Evolutionary conservation across 2,113 vertebrate genomes (phyloP).

Genomic region (Struthio camelus): DNA sequence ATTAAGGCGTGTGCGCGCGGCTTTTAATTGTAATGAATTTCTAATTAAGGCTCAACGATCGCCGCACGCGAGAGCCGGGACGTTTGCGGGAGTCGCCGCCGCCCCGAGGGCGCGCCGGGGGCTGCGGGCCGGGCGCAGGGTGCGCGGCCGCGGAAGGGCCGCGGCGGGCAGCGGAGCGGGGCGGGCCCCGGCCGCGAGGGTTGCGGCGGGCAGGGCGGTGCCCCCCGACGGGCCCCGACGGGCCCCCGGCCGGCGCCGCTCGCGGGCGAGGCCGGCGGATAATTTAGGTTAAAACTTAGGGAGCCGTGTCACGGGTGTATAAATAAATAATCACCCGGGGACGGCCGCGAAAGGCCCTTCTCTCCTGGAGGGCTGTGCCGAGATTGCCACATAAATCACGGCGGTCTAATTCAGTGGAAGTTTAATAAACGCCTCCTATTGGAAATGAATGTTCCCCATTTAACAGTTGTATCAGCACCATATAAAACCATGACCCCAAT

Average conservation of each 20-base stretch:
- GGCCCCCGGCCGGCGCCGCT: background rate
- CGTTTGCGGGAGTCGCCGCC: slow-evolving; percentile 23
- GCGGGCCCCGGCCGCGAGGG: background rate
- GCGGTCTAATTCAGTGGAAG: slow-evolving; percentile 83
- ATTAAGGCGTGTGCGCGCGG: slow-evolving; percentile 83
- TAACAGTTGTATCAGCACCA: slow-evolving; percentile 91
- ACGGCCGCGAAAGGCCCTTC: slow-evolving; percentile 34
- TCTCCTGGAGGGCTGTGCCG: slow-evolving; percentile 74
- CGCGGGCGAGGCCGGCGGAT: slow-evolving; percentile 17
- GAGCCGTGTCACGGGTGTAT: slow-evolving; percentile 72
- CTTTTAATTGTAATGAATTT: slow-evolving; percentile 88
- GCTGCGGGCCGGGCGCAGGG: background rate
- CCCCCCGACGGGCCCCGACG: background rate
- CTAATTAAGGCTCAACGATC: slow-evolving; percentile 88
- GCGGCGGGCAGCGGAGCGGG: background rate
- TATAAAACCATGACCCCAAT: slow-evolving; percentile 93
- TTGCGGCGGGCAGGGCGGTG: background rate
- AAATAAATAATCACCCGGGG: slow-evolving; percentile 59
- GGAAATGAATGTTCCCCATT: slow-evolving; percentile 91
- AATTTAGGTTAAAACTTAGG: slow-evolving; percentile 78
- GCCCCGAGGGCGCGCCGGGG: background rate
- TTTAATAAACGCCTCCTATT: slow-evolving; percentile 89
- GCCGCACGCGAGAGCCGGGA: slow-evolving; percentile 76
- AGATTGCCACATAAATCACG: slow-evolving; percentile 86
- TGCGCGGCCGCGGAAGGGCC: background rate